A percentile compares a stretch with the other conserved stretches of the same genome.
Evolutionary conservation across 2,888 invertebrate genomes (phyloP).

Genomic region (Clanis bilineata): DNA sequence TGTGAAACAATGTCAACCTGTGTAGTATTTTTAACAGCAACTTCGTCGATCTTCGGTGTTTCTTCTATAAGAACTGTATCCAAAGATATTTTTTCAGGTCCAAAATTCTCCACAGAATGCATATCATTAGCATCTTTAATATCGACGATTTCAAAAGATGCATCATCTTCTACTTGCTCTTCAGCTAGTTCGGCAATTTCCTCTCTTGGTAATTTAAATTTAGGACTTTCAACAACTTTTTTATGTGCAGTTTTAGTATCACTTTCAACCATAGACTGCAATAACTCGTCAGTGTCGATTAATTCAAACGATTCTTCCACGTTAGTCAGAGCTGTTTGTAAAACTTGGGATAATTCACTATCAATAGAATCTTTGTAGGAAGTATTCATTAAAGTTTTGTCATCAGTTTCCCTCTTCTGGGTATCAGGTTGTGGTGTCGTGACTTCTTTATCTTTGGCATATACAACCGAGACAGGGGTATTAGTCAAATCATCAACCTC

Average conservation of each 20-base stretch:
- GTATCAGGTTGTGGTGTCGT: constrained; percentile 25
- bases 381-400: background rate
- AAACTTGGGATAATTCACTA: background rate
- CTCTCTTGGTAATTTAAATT: constrained; percentile 1
- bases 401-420: constrained; percentile 13
- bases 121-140: constrained; percentile 6
- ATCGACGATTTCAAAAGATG: constrained; percentile 18
- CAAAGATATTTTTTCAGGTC: background rate
- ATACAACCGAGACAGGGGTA: constrained; percentile 44
- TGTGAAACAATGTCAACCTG: constrained; percentile 3
- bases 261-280: constrained; percentile 14
- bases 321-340: constrained; percentile 20
- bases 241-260: background rate
- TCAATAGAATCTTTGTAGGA: background rate
- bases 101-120: background rate
- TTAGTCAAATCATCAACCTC: constrained; percentile 53
- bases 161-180: constrained; percentile 6
- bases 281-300: constrained; percentile 32
- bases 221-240: background rate
- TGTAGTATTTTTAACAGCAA: constrained; percentile 26
- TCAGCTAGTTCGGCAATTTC: background rate
- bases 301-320: constrained; percentile 37
- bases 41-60: constrained; percentile 29
- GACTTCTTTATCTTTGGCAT: constrained; percentile 33
- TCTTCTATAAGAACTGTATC: constrained; percentile 17